These are phyloP conservation scores for Macaria liturata DNA, from an alignment of 2,888 invertebrate genomes.

Conservation along the genomic window DNA sequence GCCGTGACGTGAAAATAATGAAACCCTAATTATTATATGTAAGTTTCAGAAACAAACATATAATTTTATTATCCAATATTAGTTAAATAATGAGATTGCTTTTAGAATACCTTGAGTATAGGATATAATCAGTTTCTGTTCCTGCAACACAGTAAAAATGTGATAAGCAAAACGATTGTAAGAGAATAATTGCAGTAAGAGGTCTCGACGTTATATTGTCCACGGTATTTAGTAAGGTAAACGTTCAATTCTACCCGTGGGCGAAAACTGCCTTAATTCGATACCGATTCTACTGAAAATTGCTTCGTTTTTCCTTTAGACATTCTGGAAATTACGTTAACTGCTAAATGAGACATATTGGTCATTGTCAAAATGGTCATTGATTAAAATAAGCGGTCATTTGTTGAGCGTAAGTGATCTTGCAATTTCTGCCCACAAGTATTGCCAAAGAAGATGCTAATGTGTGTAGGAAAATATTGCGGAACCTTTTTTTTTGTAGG, in stretches of 20 bases:
- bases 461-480: neutral
- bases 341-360: constrained; percentile 22
- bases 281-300: constrained; percentile 55
- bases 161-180: too few relatives aligned
- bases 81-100: too few relatives aligned
- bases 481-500: too few relatives aligned
- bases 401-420: constrained; percentile 5
- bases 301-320: constrained; percentile 38
- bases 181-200: too few relatives aligned
- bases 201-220: too few relatives aligned
- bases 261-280: constrained; percentile 63
- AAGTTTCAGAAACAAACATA: too few relatives aligned
- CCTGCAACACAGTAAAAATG: too few relatives aligned
- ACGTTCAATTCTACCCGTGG: constrained; percentile 60
- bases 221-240: constrained; percentile 55
- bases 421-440: constrained; percentile 27
- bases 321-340: constrained; percentile 10
- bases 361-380: constrained; percentile 17
- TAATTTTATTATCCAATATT: too few relatives aligned
- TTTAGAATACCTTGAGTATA: too few relatives aligned
- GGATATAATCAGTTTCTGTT: too few relatives aligned
- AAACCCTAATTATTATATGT: too few relatives aligned
- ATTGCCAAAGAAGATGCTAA: constrained; percentile 8
- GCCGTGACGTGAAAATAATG: too few relatives aligned
- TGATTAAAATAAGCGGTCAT: constrained; percentile 16